Base-by-base conservation (phyloP, 23 tunicate genomes). In the Pegea sp. region DNA sequence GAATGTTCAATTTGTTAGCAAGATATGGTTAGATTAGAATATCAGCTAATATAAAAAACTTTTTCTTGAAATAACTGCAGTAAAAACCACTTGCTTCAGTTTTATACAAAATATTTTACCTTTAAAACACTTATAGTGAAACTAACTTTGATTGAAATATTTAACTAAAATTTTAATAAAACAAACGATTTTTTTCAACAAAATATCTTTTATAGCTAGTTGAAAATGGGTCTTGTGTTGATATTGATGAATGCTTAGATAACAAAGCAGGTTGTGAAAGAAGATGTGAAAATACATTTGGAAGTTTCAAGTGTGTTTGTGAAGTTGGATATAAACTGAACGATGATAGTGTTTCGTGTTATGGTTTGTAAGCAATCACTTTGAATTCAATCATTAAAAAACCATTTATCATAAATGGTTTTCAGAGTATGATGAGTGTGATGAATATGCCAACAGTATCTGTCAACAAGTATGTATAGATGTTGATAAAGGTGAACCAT, bases 211-310 rank as follows among this genome's bases (percentile, higher is more conserved):
- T n/a, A n/a, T n/a, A n/a, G n/a, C n/a, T n/a, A n/a, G 6, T 20
- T 13, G 66, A 30, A 19, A 58, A 32, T 28, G 24, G 21, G 25
- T 28, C n/a, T 2, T 76, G 87, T 65, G 1, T 33, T 6, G 92
- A 79, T 33, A 34, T 62, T 0, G 63, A 79, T 52, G 92, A 79
- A 43, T 79, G 92, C 42, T 22, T 71, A 11, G 19, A 27, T 20
- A 44, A 60, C 52, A 70, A 70, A 28, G 78, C 73, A 3, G 92
- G 92, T 6, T 79, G 92, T 62, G 70, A 69, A 29, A 63, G 92
- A 55, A 52, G 92, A 52, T 79, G 92, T 28, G 32, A 63, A 1
- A 79, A 79, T 63, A 59, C 59, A 16, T 23, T 24, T 3, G 92
- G 92, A 58, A 65, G 92, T 48, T 79, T 29, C 42, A 20, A 52